Conservation (phyloP, 2,888 invertebrate species). For the Hymenopus coronatus region DNA sequence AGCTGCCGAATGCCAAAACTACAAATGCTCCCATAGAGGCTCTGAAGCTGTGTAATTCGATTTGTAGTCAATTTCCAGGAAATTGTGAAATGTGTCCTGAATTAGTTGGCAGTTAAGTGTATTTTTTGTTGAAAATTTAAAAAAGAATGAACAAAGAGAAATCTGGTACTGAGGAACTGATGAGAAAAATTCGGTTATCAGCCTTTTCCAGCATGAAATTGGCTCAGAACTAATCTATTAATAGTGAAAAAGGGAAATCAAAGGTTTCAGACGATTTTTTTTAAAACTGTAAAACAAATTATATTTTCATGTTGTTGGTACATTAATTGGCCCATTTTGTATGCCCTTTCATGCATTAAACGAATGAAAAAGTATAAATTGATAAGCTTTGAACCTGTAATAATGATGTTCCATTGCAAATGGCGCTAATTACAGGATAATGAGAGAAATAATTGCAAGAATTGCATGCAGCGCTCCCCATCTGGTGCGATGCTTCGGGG, state of each 20-base stretch:
- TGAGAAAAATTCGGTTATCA: neutral
- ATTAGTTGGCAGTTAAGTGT: neutral
- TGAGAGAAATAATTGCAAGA: neutral
- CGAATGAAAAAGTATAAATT: neutral
- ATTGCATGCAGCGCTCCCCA: neutral
- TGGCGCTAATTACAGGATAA: neutral
- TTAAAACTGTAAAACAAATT: neutral
- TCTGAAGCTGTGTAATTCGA: neutral
- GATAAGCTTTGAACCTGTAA: neutral
- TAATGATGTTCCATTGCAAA: neutral
- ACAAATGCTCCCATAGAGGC: neutral
- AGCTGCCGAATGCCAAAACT: too few species aligned
- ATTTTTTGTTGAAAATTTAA: neutral
- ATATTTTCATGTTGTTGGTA: neutral
- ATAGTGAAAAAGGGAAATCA: neutral
- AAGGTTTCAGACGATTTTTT: neutral
- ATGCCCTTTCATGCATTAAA: neutral
- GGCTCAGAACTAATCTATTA: neutral
- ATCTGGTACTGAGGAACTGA: neutral
- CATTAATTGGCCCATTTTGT: neutral
- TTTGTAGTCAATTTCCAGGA: neutral
- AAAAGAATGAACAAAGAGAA: neutral
- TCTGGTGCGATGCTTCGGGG: neutral
- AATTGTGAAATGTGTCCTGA: neutral
- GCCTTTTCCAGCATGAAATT: neutral